These are phyloP conservation scores for Novumbra hubbsi DNA, from an alignment of 2,797 vertebrate species.

Conservation along the genomic window DNA sequence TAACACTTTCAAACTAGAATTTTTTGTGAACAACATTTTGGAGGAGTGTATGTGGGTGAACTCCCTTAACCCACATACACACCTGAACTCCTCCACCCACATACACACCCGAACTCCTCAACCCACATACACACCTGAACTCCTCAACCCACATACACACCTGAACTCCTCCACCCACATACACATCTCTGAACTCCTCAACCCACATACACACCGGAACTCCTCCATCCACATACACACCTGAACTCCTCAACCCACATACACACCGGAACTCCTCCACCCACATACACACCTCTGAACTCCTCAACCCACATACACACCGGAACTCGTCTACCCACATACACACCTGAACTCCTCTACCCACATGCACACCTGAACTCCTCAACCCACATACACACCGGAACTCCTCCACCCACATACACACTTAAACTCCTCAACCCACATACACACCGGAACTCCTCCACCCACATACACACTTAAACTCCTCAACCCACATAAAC, in stretches of 20 bases:
- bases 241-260: too few relatives aligned
- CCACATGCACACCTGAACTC: background rate
- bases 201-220: background rate
- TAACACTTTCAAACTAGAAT: too few relatives aligned
- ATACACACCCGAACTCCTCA: background rate
- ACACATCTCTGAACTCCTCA: too few relatives aligned
- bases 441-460: background rate
- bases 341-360: background rate
- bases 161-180: too few relatives aligned
- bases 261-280: too few relatives aligned
- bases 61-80: background rate
- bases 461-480: background rate
- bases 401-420: background rate
- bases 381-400: background rate
- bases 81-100: background rate
- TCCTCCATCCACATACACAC: background rate
- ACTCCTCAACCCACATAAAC: slow-evolving; percentile 1
- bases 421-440: background rate
- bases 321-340: background rate
- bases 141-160: slow-evolving; percentile 1
- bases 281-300: background rate
- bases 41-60: too few relatives aligned
- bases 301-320: slow-evolving; percentile 1
- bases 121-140: background rate
- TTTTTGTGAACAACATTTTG: too few relatives aligned